Conservation (phyloP, 2,113 vertebrate genomes). For the Plestiodon gilberti region DNA sequence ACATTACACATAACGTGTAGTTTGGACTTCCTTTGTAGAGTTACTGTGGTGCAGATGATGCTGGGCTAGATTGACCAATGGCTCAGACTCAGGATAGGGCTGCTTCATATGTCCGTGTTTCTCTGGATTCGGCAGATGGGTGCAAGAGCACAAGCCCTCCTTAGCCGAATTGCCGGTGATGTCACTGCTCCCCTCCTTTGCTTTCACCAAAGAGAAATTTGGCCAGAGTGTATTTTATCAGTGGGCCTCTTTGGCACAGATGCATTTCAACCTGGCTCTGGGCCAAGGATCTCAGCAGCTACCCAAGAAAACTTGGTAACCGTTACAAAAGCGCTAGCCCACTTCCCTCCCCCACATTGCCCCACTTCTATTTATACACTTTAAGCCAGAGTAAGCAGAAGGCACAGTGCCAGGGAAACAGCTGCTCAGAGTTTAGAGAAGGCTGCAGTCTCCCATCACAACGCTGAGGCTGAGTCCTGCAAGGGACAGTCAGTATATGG, state of each 20-base stretch:
- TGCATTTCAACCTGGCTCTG: neutral
- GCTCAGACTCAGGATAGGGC: too few species aligned
- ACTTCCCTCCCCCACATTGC: neutral
- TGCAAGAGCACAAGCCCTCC: neutral
- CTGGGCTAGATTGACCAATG: neutral
- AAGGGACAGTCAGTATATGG: neutral
- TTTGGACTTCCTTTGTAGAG: neutral
- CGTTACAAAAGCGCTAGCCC: neutral
- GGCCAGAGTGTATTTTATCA: neutral
- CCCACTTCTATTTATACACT: neutral
- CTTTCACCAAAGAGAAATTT: fast-evolving
- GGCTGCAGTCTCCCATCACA: neutral
- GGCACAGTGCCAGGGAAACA: conserved; percentile 12
- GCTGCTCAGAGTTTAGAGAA: neutral
- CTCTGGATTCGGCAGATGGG: neutral
- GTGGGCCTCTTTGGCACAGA: neutral
- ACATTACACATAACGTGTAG: too few species aligned
- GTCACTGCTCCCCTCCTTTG: neutral
- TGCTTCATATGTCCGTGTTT: neutral
- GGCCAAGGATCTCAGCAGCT: neutral
- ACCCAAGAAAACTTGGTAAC: conserved; percentile 12
- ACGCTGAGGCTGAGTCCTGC: too few species aligned
- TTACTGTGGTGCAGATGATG: neutral
- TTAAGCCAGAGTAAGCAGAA: neutral
- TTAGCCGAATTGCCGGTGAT: neutral